phyloP scores from a whole-genome alignment of 2,888 invertebrate genomes.

The Apomyelois bistriatella region DNA sequence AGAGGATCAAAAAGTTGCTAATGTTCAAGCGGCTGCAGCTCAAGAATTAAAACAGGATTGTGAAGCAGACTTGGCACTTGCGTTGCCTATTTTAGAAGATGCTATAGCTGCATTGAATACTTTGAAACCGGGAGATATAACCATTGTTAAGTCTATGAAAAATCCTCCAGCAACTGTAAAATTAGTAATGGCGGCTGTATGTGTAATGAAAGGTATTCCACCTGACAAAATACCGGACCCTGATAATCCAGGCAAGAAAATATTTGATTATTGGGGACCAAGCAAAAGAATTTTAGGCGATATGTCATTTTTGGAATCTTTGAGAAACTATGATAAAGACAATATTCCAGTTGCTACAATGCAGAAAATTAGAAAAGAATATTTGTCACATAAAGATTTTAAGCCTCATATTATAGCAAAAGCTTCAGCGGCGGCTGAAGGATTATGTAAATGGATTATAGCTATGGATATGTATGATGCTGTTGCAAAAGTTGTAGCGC shows the following conservation, averaged over 20 bases:
- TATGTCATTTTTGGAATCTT: slow-evolving; percentile 86
- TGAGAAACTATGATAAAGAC: slow-evolving; percentile 91
- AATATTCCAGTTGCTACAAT: slow-evolving; percentile 87
- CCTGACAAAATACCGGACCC: slow-evolving; percentile 89
- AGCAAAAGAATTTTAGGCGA: slow-evolving; percentile 90
- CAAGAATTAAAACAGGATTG: slow-evolving; percentile 93
- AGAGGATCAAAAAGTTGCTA: slow-evolving; percentile 93
- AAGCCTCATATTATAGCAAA: slow-evolving; percentile 89
- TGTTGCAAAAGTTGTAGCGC: slow-evolving; percentile 90
- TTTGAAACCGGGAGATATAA: slow-evolving; percentile 90
- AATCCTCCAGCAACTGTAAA: slow-evolving; percentile 91
- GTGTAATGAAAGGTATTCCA: slow-evolving; percentile 89
- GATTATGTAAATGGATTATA: slow-evolving; percentile 93
- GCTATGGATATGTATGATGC: slow-evolving; percentile 94
- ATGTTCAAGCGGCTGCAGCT: slow-evolving; percentile 91
- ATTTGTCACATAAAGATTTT: slow-evolving; percentile 87
- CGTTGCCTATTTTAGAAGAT: slow-evolving; percentile 90
- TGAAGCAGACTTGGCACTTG: slow-evolving; percentile 94
- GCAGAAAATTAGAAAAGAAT: slow-evolving; percentile 87
- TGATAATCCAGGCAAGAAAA: slow-evolving; percentile 82
- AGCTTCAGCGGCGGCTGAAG: slow-evolving; percentile 96
- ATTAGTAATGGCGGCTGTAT: slow-evolving; percentile 94
- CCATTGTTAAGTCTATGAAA: slow-evolving; percentile 93
- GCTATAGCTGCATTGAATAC: slow-evolving; percentile 89
- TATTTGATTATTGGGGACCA: slow-evolving; percentile 91